phyloP scores from a whole-genome alignment of 2,113 vertebrate species.

The Scortum barcoo region DNA sequence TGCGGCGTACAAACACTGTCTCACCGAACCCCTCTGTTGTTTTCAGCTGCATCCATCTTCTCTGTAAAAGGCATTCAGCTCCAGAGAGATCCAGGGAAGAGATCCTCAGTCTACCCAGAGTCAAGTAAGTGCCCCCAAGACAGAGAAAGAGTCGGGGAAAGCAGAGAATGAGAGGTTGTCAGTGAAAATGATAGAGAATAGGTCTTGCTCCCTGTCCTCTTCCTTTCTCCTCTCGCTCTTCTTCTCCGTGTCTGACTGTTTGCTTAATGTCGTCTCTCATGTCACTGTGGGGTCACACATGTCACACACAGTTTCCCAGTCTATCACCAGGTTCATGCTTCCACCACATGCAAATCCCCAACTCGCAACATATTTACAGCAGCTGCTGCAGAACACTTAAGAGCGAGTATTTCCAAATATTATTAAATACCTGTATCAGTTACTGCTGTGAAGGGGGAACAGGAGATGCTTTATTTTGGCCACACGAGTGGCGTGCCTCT shows the following conservation, averaged over 20 bases:
- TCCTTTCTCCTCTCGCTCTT: slow-evolving; percentile 26
- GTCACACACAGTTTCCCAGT: slow-evolving; percentile 22
- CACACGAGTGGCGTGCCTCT: background rate
- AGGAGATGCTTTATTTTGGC: background rate
- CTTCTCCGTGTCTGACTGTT: slow-evolving; percentile 37
- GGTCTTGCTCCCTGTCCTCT: slow-evolving; percentile 48
- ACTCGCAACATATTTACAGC: background rate
- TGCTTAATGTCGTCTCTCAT: slow-evolving; percentile 57
- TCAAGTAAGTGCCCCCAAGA: slow-evolving; percentile 77
- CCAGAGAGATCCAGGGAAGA: slow-evolving; percentile 87
- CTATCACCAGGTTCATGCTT: background rate
- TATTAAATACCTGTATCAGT: background rate
- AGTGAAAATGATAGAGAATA: slow-evolving; percentile 21
- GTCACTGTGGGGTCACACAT: slow-evolving; percentile 48
- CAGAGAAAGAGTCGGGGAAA: background rate
- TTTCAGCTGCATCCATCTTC: slow-evolving; percentile 86
- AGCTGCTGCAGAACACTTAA: background rate
- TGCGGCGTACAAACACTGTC: background rate
- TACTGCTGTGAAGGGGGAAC: background rate
- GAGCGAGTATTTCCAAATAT: background rate
- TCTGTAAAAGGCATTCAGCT: slow-evolving; percentile 86
- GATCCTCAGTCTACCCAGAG: slow-evolving; percentile 80
- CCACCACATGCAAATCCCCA: background rate
- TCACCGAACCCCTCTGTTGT: slow-evolving; percentile 17
- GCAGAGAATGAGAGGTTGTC: background rate